Base-by-base conservation (phyloP, 2,888 invertebrate genomes). In the Argyresthia goedartella region DNA sequence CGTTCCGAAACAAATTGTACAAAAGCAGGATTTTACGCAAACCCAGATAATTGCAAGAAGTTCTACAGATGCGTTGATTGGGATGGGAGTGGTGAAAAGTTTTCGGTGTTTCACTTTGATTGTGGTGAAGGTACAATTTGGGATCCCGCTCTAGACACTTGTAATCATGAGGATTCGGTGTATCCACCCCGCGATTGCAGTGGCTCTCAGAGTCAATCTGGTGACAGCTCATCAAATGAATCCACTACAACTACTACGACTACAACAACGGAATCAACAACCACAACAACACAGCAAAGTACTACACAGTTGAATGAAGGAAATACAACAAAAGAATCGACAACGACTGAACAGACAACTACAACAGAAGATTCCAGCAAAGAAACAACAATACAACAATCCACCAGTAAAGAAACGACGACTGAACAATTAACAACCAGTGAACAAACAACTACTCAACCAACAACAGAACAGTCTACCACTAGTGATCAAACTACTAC, bases 91-190 rank as follows among this genome's bases (percentile, higher is more conserved):
- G 88, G 87, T 1, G 65, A 87, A 65, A 65, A 71, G 55, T 91
- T 89, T 65, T 90, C 90, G 51, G 84, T 91, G 8, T 92, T 88
- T 66, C 85, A 91, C 63, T 92, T 92, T 66, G 88, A 89, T 46
- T 93, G 93, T 63, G 88, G 89, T 11, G 88, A 89, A 55, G 92
- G 92, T 35, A 93, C 93, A 1, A 91, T 93, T 58, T 93, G 91
- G 87, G 93, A 93, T 73, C 89, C 91, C 33, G 85, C 88, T 49
- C 67, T 91, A 50, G 88, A 88, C 57, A 89, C 90, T 2, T 93
- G 93, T 67, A 93, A 93, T 69, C 82, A 91, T 62, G 89, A 90
- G 58, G 88, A 89, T 54, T 89, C 90, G 8, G 89, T 91, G 13
- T 89, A 91, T 63, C 90, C 91, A n/a, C 79, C 76, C 50, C 72